phyloP scores from a whole-genome alignment of 2,113 vertebrate genomes.

The Arothron firmamentum region DNA sequence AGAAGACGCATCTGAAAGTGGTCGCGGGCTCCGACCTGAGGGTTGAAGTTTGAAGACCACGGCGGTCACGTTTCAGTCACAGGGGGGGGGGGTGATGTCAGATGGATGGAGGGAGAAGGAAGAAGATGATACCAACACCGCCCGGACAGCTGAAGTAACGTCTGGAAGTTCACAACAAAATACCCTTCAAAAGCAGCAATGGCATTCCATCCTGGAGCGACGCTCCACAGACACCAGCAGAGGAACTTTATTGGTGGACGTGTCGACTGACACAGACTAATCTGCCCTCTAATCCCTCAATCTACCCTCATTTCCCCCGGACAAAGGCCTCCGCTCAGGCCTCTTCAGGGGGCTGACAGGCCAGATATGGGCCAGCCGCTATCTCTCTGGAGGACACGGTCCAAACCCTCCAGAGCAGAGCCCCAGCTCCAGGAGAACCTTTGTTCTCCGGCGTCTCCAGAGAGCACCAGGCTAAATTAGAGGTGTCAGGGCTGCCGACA shows the following conservation, averaged over 20 bases:
- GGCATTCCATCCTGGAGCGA: background rate
- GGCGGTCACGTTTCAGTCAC: constrained; percentile 8
- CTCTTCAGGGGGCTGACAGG: constrained; percentile 39
- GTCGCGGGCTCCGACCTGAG: constrained; percentile 11
- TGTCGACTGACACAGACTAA: constrained; percentile 39
- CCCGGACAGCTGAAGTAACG: no score
- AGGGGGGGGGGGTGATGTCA: background rate
- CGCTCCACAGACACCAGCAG: background rate
- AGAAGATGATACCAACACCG: background rate
- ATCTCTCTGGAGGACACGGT: constrained; percentile 15
- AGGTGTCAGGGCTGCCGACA: constrained; percentile 69
- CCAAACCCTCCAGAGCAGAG: constrained; percentile 29
- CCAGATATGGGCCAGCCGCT: constrained; percentile 27
- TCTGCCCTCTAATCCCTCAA: constrained; percentile 53
- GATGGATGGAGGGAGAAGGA: background rate
- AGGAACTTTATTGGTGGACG: background rate
- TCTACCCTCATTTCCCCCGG: constrained; percentile 31
- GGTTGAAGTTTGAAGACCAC: constrained; percentile 32
- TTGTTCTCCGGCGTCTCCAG: constrained; percentile 58
- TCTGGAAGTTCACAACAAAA: background rate
- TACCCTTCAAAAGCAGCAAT: background rate
- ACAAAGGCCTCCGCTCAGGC: constrained; percentile 56
- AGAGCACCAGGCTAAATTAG: constrained; percentile 59
- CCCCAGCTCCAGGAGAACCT: constrained; percentile 56
- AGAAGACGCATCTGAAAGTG: constrained; percentile 20